phyloP scores from a whole-genome alignment of 1,140 invertebrate species.

The Drosophila simulans region DNA sequence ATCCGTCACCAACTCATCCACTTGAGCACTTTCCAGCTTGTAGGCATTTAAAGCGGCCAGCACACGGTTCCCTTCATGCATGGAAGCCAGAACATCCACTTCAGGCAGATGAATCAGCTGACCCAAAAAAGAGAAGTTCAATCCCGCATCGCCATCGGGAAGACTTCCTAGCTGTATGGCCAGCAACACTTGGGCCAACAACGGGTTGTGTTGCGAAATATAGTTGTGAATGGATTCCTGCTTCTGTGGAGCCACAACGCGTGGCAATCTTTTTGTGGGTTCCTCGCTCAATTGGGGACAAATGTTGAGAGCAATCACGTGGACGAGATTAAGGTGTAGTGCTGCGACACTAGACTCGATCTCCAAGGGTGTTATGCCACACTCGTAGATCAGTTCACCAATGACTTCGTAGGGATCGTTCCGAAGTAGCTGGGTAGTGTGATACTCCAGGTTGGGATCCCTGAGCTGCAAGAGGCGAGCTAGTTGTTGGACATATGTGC shows the following conservation, averaged over 20 bases:
- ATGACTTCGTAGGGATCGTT: slow-evolving; percentile 84
- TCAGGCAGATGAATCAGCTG: slow-evolving; percentile 82
- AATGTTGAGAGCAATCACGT: slow-evolving; percentile 86
- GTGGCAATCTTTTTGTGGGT: background rate
- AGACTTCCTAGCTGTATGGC: slow-evolving; percentile 84
- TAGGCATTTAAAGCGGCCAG: slow-evolving; percentile 85
- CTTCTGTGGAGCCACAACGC: slow-evolving; percentile 43
- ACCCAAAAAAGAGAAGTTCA: slow-evolving; percentile 76
- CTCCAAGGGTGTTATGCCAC: slow-evolving; percentile 85
- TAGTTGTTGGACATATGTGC: slow-evolving; percentile 84
- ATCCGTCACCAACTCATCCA: slow-evolving; percentile 21
- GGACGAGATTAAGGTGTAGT: slow-evolving; percentile 87
- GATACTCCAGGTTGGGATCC: slow-evolving; percentile 82
- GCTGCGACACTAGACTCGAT: slow-evolving; percentile 86
- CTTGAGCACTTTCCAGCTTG: slow-evolving; percentile 44
- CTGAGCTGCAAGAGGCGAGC: slow-evolving; percentile 84
- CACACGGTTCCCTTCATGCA: slow-evolving; percentile 85
- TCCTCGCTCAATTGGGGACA: slow-evolving; percentile 85
- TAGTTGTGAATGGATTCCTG: slow-evolving; percentile 85
- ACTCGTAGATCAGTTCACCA: slow-evolving; percentile 86
- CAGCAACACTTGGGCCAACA: slow-evolving; percentile 86
- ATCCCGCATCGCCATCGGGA: slow-evolving; percentile 27
- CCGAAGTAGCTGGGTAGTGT: slow-evolving; percentile 82
- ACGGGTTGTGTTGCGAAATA: slow-evolving; percentile 86
- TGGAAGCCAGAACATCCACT: slow-evolving; percentile 72